phyloP scores from a whole-genome alignment of 2,797 vertebrate genomes.

The Acanthurus leucopareius region DNA sequence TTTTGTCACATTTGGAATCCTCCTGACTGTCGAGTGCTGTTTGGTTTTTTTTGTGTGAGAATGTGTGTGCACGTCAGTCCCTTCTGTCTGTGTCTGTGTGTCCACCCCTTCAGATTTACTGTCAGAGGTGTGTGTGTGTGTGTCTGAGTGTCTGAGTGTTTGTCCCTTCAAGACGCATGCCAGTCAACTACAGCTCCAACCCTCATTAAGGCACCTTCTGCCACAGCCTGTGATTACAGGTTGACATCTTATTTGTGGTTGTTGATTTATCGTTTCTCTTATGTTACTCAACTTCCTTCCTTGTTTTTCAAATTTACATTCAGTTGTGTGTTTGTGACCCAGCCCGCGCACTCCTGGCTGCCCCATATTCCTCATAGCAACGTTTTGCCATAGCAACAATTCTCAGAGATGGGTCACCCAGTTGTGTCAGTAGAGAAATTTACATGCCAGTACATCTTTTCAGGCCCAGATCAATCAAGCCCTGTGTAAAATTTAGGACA shows the following conservation, averaged over 20 bases:
- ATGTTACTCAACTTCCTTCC: constrained; percentile 49
- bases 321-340: constrained; percentile 63
- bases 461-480: constrained; percentile 40
- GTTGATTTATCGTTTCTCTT: constrained; percentile 45
- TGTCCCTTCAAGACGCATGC: constrained; percentile 66
- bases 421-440: constrained; percentile 52
- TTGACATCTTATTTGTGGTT: constrained; percentile 51
- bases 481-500: constrained; percentile 12
- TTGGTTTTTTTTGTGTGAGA: constrained; percentile 36
- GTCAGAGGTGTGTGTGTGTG: constrained; percentile 4
- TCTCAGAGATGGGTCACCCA: constrained; percentile 67
- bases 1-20: constrained; percentile 43
- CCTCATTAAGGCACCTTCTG: constrained; percentile 56
- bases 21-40: constrained; percentile 32
- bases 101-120: constrained; percentile 25
- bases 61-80: background rate
- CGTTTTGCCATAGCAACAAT: constrained; percentile 74
- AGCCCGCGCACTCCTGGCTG: constrained; percentile 68
- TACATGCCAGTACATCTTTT: constrained; percentile 35
- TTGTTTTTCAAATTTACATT: constrained; percentile 57
- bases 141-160: constrained; percentile 19
- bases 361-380: constrained; percentile 75
- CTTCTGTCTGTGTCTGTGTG: constrained; percentile 13
- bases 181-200: constrained; percentile 61
- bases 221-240: constrained; percentile 45